Evolutionary conservation across 1,140 invertebrate species (phyloP).

Genomic region (Leguminivora glycinivorella): DNA sequence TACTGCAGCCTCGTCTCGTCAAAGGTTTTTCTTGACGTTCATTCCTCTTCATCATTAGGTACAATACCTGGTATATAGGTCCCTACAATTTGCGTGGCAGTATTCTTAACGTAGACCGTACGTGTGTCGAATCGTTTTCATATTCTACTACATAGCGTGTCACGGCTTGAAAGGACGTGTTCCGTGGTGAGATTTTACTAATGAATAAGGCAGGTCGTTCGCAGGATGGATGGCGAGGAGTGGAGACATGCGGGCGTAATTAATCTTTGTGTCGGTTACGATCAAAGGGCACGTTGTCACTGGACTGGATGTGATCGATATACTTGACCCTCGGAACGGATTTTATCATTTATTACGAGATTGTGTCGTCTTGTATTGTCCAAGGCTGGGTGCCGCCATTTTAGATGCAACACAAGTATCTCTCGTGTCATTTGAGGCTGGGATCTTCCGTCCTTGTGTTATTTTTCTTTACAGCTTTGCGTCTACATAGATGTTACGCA

Average conservation of each 20-base stretch:
- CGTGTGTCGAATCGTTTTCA: constrained; percentile 30
- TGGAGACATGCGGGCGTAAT: constrained; percentile 32
- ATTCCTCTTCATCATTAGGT: not conserved
- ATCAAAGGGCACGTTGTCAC: constrained; percentile 30
- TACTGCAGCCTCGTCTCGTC: not conserved
- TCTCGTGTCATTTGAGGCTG: not conserved
- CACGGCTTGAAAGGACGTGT: constrained; percentile 38
- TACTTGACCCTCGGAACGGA: constrained; percentile 13
- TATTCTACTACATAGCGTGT: constrained; percentile 37
- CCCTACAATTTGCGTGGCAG: not conserved
- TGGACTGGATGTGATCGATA: constrained; percentile 14
- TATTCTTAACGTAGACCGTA: constrained; percentile 23
- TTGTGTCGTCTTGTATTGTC: not conserved
- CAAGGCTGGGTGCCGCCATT: not conserved
- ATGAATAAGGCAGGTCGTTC: constrained; percentile 47
- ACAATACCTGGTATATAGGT: constrained; percentile 4
- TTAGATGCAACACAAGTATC: not conserved
- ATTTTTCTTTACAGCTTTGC: no score
- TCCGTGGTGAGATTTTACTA: constrained; percentile 39
- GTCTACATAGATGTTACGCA: no score
- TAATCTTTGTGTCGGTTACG: constrained; percentile 41
- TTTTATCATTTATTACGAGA: constrained; percentile 8
- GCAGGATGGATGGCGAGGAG: constrained; percentile 6
- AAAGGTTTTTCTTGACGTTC: not conserved
- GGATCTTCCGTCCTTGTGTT: no score